Evolutionary conservation across 2,113 vertebrate species (phyloP), one percentile per base, ranked within the genome.

Genomic region (Rallus limicola): DNA sequence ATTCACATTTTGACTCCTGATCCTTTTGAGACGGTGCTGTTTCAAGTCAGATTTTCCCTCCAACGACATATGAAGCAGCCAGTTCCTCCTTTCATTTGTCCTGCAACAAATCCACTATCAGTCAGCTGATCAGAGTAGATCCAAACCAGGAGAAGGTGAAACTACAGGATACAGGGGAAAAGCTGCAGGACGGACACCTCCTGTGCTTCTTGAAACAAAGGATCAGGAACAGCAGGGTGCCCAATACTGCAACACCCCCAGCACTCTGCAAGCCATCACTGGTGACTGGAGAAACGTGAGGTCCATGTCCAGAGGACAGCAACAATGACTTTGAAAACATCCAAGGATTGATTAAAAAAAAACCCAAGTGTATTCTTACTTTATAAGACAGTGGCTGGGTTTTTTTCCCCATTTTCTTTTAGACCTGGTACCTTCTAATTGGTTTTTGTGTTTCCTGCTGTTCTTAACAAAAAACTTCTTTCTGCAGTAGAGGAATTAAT

Each of bases 1-100:
- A 71, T 70, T 91, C 83, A 69, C 63, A 36, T 64, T 93, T 85
- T 69, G 44, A 59, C 29, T 80, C 56, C 65, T 78, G 75, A 4
- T 77, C 70, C 21, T 92, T 96, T 69, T 94, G 34, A 84, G 72
- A 65, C 55, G 69, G 16, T 26, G n/a, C 34, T 82, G 8, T 72
- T 94, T 62, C 81, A 79, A 58, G 74, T 29, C 76, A 88, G 62
- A 40, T 79, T 94, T 50, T 92, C 53, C 70, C 72, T 92, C 88
- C 80, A 82, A 44, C 17, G 33, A 80, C 84, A 53, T 88, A 42
- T 7, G 26, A 55, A 88, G 72, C 60, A 67, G 80, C 34, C 52
- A 78, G 3, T 58, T 91, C 77, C 28, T 74, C 48, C 31, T 68
- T 10, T 38, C 69, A 42, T 88, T 70, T 1, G 0, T 52, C 60